phyloP scores from a whole-genome alignment of 2,888 invertebrate species.

The Drosophila ezoana region DNA sequence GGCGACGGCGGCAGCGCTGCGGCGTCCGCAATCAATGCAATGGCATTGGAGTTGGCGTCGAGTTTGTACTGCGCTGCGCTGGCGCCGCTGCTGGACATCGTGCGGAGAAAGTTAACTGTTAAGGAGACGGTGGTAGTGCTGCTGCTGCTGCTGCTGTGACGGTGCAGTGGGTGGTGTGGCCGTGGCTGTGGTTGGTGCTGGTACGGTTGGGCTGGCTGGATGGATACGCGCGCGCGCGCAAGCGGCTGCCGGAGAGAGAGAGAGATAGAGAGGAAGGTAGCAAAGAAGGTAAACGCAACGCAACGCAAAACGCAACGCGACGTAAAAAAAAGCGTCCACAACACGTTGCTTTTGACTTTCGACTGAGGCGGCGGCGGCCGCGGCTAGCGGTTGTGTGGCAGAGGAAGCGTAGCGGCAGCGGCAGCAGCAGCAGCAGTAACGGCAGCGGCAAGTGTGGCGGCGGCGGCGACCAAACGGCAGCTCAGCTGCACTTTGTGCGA shows the following conservation, averaged over 20 bases:
- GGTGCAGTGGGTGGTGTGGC: slow-evolving; percentile 30
- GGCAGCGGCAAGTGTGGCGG: slow-evolving; percentile 73
- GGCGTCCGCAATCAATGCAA: slow-evolving; percentile 53
- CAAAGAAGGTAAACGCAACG: slow-evolving; percentile 77
- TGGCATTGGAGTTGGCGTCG: slow-evolving; percentile 69
- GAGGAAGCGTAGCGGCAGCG: slow-evolving; percentile 70
- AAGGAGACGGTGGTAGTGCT: slow-evolving; percentile 40
- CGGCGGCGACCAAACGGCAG: slow-evolving; percentile 73
- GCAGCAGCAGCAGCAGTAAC: slow-evolving; percentile 41
- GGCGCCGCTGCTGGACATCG: slow-evolving; percentile 73
- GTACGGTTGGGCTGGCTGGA: slow-evolving; percentile 31
- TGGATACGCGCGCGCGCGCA: slow-evolving; percentile 56
- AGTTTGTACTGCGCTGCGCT: slow-evolving; percentile 66
- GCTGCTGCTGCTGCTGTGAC: slow-evolving; percentile 15
- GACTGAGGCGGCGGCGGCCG: slow-evolving; percentile 78
- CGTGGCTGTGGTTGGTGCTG: slow-evolving; percentile 21
- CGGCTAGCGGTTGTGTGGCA: slow-evolving; percentile 75
- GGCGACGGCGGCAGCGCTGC: slow-evolving; percentile 58
- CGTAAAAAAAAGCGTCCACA: slow-evolving; percentile 80
- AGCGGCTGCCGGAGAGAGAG: slow-evolving; percentile 45
- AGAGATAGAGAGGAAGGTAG: slow-evolving; percentile 46
- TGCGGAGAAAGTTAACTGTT: slow-evolving; percentile 69
- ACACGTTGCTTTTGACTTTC: slow-evolving; percentile 81
- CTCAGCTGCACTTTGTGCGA: slow-evolving; percentile 81
- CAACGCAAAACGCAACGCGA: slow-evolving; percentile 79